phyloP scores from a whole-genome alignment of 2,888 invertebrate genomes.

The Drosophila flavopinicola region DNA sequence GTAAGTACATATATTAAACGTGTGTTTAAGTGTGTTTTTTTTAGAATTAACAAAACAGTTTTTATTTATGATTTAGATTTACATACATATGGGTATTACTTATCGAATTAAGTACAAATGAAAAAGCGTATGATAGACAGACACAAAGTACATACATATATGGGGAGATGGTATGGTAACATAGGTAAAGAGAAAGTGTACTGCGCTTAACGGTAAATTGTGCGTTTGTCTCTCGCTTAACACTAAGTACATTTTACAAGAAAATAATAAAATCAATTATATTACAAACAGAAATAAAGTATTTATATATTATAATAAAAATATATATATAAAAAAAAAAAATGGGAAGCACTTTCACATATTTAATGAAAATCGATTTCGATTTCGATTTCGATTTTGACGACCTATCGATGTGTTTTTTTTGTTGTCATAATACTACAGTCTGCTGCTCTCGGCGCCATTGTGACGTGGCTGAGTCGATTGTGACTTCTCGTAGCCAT shows the following conservation, averaged over 20 bases:
- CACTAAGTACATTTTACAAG: slow-evolving; percentile 37
- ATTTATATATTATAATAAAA: slow-evolving; percentile 6
- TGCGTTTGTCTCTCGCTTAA: slow-evolving; percentile 40
- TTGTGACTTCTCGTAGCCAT: slow-evolving; percentile 74
- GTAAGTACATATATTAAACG: no score
- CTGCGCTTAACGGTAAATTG: slow-evolving; percentile 29
- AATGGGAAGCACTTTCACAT: slow-evolving; percentile 36
- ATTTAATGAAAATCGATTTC: slow-evolving; percentile 19
- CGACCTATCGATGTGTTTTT: no score
- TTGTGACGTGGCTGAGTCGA: slow-evolving; percentile 61
- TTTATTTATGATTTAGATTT: slow-evolving; percentile 48
- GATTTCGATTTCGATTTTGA: slow-evolving; percentile 9
- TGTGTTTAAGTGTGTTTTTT: slow-evolving; percentile 4
- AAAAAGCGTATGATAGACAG: slow-evolving; percentile 11
- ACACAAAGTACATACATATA: neutral
- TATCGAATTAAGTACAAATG: slow-evolving; percentile 53
- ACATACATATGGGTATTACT: slow-evolving; percentile 34
- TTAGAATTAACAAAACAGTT: slow-evolving; percentile 63
- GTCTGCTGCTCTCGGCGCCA: slow-evolving; percentile 83
- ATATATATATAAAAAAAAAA: slow-evolving; percentile 10
- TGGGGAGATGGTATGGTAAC: slow-evolving; percentile 9
- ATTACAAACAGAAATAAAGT: slow-evolving; percentile 34
- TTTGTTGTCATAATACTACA: slow-evolving; percentile 69
- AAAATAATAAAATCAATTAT: slow-evolving; percentile 41
- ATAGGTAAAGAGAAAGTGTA: slow-evolving; percentile 26